phyloP scores from a whole-genome alignment of 2,113 vertebrate species.

The Regulus satrapa region DNA sequence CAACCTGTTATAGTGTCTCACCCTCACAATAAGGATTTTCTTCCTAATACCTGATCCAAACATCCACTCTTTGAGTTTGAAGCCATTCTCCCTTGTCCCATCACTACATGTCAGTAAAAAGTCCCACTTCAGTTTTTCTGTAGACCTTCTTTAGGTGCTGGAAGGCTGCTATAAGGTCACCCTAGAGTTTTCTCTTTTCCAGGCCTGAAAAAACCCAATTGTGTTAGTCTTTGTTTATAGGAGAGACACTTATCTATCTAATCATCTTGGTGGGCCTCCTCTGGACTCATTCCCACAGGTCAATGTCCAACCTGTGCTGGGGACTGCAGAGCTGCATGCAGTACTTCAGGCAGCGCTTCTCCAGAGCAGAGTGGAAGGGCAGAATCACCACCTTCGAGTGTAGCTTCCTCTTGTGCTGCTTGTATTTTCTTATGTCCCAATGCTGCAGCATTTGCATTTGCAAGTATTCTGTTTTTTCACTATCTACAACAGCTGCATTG shows the following conservation, averaged over 20 bases:
- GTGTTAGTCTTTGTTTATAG: background rate
- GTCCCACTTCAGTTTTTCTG: background rate
- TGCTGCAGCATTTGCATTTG: background rate
- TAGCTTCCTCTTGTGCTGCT: background rate
- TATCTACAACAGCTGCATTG: background rate
- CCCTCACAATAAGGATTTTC: background rate
- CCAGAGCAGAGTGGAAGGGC: too few relatives aligned
- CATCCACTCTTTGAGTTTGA: background rate
- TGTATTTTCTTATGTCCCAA: background rate
- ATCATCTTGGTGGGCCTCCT: background rate
- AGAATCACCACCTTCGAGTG: background rate
- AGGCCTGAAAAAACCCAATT: background rate
- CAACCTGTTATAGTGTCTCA: background rate
- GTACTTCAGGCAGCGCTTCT: background rate
- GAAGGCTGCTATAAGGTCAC: background rate
- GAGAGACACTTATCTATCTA: background rate
- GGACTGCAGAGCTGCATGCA: background rate
- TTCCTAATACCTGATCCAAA: background rate
- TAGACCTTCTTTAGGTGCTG: background rate
- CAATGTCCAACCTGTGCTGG: background rate
- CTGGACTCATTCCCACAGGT: background rate
- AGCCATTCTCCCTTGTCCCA: background rate
- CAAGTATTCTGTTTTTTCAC: background rate
- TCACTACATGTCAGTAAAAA: background rate
- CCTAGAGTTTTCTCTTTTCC: background rate